phyloP scores from a whole-genome alignment of 2,113 vertebrate species.

The Loxodonta africana region DNA sequence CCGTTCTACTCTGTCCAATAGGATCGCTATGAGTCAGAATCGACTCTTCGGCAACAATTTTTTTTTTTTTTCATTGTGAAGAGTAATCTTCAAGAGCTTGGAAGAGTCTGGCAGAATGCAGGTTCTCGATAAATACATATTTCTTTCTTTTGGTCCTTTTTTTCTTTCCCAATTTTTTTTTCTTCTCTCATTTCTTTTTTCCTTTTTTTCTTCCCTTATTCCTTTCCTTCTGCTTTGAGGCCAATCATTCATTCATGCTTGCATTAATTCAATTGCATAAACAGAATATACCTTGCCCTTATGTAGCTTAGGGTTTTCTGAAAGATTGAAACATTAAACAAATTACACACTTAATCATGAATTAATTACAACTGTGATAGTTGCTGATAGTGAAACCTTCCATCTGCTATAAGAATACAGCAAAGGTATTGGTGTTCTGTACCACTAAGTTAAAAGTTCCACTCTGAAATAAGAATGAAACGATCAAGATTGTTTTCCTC shows the following conservation, averaged over 20 bases:
- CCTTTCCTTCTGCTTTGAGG: not conserved
- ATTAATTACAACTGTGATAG: not conserved
- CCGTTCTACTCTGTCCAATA: too few relatives aligned
- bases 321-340: not conserved
- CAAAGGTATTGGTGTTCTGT: not conserved
- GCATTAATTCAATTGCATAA: not conserved
- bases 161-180: not conserved
- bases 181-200: not conserved
- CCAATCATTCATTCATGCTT: not conserved
- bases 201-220: not conserved
- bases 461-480: constrained; percentile 43
- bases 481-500: constrained; percentile 59
- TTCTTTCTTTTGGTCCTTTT: not conserved
- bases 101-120: not conserved
- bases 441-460: not conserved
- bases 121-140: not conserved
- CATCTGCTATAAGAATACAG: not conserved
- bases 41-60: too few relatives aligned
- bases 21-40: too few relatives aligned
- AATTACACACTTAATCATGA: not conserved
- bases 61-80: not conserved
- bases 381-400: not conserved
- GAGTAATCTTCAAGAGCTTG: not conserved
- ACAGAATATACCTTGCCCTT: not conserved
- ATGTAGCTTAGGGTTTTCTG: not conserved